These are phyloP conservation scores for Pantala flavescens DNA, from an alignment of 1,140 invertebrate species.

Conservation along the genomic window DNA sequence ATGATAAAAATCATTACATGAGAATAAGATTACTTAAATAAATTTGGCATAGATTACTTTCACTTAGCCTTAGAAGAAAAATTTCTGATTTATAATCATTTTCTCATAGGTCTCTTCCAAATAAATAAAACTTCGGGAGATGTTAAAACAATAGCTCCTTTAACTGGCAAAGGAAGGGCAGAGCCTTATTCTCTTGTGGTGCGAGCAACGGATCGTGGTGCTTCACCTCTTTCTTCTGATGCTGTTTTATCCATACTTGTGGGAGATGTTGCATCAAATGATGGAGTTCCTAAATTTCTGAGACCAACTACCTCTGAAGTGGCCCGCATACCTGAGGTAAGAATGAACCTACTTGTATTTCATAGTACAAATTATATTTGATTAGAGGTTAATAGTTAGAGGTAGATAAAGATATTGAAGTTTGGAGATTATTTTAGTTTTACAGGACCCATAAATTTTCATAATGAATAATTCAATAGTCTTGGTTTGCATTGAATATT, in stretches of 20 bases:
- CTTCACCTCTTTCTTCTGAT: constrained; percentile 47
- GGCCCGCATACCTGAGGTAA: constrained; percentile 56
- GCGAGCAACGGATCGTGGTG: constrained; percentile 58
- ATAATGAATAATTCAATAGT: too few species aligned
- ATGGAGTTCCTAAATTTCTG: constrained; percentile 68
- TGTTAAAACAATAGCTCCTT: constrained; percentile 47
- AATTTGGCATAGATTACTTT: too few species aligned
- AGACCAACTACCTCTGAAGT: constrained; percentile 56
- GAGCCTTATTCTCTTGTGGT: constrained; percentile 61
- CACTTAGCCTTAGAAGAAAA: too few species aligned
- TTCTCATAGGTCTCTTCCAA: constrained; percentile 45
- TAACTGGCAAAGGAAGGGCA: constrained; percentile 65
- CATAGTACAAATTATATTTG: too few species aligned
- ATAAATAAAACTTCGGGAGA: constrained; percentile 58
- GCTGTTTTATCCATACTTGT: constrained; percentile 56
- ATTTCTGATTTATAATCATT: constrained; percentile 21
- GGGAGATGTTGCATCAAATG: constrained; percentile 71
- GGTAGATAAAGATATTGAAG: too few species aligned
- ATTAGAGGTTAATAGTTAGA: too few species aligned
- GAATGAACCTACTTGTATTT: too few species aligned
- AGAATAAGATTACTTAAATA: too few species aligned
- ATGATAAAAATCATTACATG: too few species aligned
- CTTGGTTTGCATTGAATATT: too few species aligned
- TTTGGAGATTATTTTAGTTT: too few species aligned
- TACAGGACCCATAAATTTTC: too few species aligned